phyloP scores from a whole-genome alignment of 2,113 vertebrate genomes.

The Hippotragus niger region DNA sequence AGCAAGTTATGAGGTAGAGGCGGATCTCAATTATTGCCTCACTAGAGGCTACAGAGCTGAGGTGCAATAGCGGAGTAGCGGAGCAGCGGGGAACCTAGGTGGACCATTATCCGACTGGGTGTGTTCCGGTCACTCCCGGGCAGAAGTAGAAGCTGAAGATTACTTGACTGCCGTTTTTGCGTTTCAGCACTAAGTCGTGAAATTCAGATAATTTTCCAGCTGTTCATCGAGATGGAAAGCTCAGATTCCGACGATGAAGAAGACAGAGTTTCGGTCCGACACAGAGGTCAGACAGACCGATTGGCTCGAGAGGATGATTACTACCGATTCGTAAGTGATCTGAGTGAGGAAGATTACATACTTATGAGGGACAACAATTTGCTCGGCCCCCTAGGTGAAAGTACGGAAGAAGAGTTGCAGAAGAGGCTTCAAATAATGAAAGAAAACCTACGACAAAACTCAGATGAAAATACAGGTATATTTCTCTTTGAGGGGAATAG shows the following conservation, averaged over 20 bases:
- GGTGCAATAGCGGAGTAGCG: fast-evolving
- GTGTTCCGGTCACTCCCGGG: fast-evolving
- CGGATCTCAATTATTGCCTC: neutral
- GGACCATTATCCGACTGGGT: fast-evolving
- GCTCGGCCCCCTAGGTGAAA: conserved; percentile 92
- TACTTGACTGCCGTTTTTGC: neutral
- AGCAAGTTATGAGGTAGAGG: fast-evolving
- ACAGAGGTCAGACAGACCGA: conserved; percentile 85
- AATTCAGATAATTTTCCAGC: conserved; percentile 59
- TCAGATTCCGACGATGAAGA: conserved; percentile 87
- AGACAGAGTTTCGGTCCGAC: conserved; percentile 86
- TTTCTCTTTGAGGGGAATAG: conserved; percentile 60
- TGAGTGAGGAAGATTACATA: conserved; percentile 92
- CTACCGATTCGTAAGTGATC: conserved; percentile 92
- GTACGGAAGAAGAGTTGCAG: conserved; percentile 91
- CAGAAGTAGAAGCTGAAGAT: neutral
- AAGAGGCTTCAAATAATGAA: conserved; percentile 92
- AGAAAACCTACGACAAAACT: conserved; percentile 85
- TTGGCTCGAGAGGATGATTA: conserved; percentile 90
- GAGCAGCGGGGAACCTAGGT: fast-evolving
- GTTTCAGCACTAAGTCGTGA: neutral
- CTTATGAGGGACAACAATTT: conserved; percentile 95
- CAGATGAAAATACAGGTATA: conserved; percentile 85
- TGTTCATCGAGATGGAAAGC: conserved; percentile 84
- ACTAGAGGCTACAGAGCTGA: too few species aligned